Percentiles rank a stretch among this genome's conserved stretches.
Evolutionary conservation across 2,888 invertebrate species (phyloP).

Genomic region (Tipula confusa): DNA sequence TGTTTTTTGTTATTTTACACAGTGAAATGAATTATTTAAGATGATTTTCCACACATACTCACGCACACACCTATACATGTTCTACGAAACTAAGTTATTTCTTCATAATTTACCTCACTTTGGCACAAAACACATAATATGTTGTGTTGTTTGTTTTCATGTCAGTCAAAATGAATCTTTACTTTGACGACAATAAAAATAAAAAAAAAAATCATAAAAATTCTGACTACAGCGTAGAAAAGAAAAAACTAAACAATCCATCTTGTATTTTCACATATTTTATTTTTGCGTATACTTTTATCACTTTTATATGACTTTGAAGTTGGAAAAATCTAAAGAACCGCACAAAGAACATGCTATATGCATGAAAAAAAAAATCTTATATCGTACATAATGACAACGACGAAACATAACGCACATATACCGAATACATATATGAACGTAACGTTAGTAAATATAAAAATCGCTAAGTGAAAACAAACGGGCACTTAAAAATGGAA

Average conservation of each 20-base stretch:
- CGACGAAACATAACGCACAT: neutral
- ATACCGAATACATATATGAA: neutral
- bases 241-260: constrained; percentile 25
- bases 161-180: constrained; percentile 27
- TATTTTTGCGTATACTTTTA: neutral
- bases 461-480: constrained; percentile 30
- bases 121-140: neutral
- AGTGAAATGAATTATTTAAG: neutral
- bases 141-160: neutral
- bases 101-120: neutral
- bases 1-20: neutral
- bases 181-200: constrained; percentile 28
- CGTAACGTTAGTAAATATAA: neutral
- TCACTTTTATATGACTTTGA: constrained; percentile 27
- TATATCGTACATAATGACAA: neutral
- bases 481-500: constrained; percentile 28
- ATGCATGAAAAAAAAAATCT: too few relatives aligned
- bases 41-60: neutral
- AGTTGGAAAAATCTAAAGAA: neutral
- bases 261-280: constrained; percentile 14
- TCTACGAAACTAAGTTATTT: neutral
- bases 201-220: neutral
- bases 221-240: neutral
- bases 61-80: neutral
- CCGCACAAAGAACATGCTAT: neutral